Percentiles rank a stretch among this genome's conserved stretches.
These are phyloP conservation scores for Drosophila novamexicana DNA, from an alignment of 1,140 invertebrate genomes.

Conservation along the genomic window DNA sequence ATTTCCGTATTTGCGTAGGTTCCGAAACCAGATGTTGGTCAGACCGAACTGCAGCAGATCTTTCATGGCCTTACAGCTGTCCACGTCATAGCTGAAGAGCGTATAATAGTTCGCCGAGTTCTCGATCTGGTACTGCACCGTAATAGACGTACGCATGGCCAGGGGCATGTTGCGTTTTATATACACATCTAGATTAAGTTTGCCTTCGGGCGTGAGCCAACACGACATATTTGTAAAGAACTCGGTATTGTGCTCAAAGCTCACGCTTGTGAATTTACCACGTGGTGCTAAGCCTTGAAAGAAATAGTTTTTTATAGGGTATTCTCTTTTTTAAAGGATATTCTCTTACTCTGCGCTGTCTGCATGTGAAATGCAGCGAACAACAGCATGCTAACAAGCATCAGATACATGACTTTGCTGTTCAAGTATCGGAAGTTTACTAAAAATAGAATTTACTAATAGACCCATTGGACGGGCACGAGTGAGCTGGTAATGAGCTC, in stretches of 20 bases:
- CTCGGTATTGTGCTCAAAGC: conserved; percentile 23
- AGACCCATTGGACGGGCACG: neutral
- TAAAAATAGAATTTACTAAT: neutral
- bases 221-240: conserved; percentile 20
- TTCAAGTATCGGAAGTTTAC: neutral
- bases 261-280: conserved; percentile 46
- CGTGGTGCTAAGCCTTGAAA: neutral
- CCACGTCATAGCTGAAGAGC: conserved; percentile 60
- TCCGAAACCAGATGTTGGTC: conserved; percentile 55
- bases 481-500: conserved; percentile 10
- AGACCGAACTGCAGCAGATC: conserved; percentile 41
- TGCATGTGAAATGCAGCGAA: neutral
- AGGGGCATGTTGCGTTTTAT: conserved; percentile 25
- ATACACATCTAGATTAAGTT: conserved; percentile 45
- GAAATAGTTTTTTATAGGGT: neutral
- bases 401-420: conserved; percentile 17
- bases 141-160: conserved; percentile 42
- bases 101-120: conserved; percentile 38
- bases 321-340: neutral
- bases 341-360: conserved; percentile 30
- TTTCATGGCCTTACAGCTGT: conserved; percentile 54
- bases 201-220: conserved; percentile 35
- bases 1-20: conserved; percentile 63
- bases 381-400: neutral
- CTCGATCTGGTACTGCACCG: conserved; percentile 32